Evolutionary conservation across 2,797 vertebrate genomes (phyloP), one percentile per base, ranked within the genome.

Genomic region (Chelonia mydas): DNA sequence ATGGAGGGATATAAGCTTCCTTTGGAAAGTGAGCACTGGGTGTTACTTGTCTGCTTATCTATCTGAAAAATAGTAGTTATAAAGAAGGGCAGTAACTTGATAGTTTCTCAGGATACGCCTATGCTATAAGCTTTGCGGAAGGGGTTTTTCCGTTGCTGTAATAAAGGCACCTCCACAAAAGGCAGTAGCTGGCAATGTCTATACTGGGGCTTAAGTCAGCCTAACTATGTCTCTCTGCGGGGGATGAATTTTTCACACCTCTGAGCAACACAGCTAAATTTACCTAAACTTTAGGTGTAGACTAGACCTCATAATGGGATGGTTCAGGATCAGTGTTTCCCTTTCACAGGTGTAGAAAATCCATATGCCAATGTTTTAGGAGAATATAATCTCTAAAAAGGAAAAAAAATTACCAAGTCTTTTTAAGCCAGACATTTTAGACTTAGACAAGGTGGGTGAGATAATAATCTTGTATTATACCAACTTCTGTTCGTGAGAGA

Each of bases 21-120:
- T 85, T 94, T 61, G 47, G 33, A 65, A 37, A 81, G 54, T 51
- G 94, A 95, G 91, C 82, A 90, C 79, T 51, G 77, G 23, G 68
- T 81, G 16, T 21, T 89, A 28, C 90, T 94, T 93, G 25, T 28
- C 45, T 45, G 13, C 4, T 45, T 7, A 47, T 25, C 7, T 76
- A 25, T 47, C 21, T 47, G 25, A 76, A 76, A 45, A 76, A 76
- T 8, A 68, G 65, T 21, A n/a, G 65, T 37, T 68, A 37, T 37
- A 68, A 23, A 37, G 9, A 37, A 68, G 8, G n/a, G 65, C n/a
- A 37, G 19, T 68, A 68, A 68, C 17, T 21, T 68, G 65, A 68
- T 21, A 37, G 17, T 61, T 31, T 12, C 57, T 61, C 28, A 33
- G 28, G 28, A 13, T 33, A 61, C 28, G 2, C 15, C 12, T 61